Evolutionary conservation across 2,113 vertebrate species (phyloP).

Genomic region (Daboia siamensis): DNA sequence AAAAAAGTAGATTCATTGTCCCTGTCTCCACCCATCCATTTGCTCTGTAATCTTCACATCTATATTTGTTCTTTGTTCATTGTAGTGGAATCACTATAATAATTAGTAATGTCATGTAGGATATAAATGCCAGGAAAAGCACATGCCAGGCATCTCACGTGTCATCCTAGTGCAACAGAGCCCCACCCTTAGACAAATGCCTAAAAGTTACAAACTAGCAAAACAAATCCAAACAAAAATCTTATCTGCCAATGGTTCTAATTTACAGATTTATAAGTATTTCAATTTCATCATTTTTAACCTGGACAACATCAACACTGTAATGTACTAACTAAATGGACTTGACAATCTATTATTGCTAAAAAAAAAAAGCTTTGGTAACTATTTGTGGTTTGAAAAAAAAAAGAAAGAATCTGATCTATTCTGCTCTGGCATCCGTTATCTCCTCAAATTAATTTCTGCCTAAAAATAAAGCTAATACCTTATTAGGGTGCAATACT

Average conservation of each 20-base stretch:
- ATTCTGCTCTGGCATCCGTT: background rate
- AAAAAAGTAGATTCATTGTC: background rate
- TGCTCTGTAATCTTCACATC: background rate
- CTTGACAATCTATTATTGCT: background rate
- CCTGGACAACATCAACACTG: background rate
- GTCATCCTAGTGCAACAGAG: conserved; percentile 14
- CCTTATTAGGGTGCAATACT: background rate
- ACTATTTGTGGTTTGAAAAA: background rate
- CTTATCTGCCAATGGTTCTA: background rate
- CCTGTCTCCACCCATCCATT: too few relatives aligned
- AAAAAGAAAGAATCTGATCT: background rate
- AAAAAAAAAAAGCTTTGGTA: background rate
- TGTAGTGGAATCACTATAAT: background rate
- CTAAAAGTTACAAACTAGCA: background rate
- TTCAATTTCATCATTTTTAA: background rate
- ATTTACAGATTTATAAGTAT: background rate
- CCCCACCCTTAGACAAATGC: conserved; percentile 3
- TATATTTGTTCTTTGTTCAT: background rate
- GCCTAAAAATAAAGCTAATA: background rate
- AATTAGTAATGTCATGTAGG: background rate
- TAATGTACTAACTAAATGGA: background rate
- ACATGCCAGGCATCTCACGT: background rate
- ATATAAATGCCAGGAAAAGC: background rate
- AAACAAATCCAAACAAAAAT: background rate
- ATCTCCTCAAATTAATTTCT: background rate